A percentile compares a stretch with the other conserved stretches of the same genome.
These are phyloP conservation scores for Pentalonia nigronervosa DNA, from an alignment of 1,140 invertebrate genomes.

Conservation along the genomic window DNA sequence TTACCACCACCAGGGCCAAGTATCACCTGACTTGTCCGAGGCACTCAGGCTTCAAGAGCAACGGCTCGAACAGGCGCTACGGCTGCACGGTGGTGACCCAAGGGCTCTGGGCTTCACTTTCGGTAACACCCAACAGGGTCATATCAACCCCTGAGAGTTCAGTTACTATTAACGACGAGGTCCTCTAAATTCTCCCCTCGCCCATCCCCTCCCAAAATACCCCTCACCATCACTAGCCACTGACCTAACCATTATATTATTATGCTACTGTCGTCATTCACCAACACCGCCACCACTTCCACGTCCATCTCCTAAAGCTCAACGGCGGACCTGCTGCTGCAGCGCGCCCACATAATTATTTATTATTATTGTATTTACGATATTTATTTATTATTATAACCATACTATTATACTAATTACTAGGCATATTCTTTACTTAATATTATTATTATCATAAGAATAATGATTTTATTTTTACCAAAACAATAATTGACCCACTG, in stretches of 20 bases:
- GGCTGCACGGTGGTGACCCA: constrained; percentile 75
- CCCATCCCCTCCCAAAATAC: background rate
- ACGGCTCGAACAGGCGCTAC: constrained; percentile 79
- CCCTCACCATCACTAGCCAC: background rate
- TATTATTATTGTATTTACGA: constrained; percentile 21
- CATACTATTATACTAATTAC: constrained; percentile 18
- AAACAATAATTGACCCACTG: background rate
- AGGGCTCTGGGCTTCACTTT: constrained; percentile 72
- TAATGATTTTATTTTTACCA: constrained; percentile 30
- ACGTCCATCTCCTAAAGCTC: background rate
- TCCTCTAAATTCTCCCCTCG: too few species aligned
- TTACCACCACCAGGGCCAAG: constrained; percentile 64
- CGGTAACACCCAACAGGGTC: constrained; percentile 63
- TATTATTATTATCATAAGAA: background rate
- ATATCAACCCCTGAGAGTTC: constrained; percentile 61
- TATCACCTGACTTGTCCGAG: constrained; percentile 72
- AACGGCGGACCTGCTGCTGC: background rate
- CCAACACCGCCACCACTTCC: background rate
- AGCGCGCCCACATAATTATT: constrained; percentile 21
- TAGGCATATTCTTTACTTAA: background rate
- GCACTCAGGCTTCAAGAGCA: constrained; percentile 81
- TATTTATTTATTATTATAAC: constrained; percentile 11
- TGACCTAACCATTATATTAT: background rate
- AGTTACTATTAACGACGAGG: constrained; percentile 18
- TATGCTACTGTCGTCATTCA: background rate